phyloP scores from a whole-genome alignment of 2,888 invertebrate genomes.

The Lacanobia oleracea region DNA sequence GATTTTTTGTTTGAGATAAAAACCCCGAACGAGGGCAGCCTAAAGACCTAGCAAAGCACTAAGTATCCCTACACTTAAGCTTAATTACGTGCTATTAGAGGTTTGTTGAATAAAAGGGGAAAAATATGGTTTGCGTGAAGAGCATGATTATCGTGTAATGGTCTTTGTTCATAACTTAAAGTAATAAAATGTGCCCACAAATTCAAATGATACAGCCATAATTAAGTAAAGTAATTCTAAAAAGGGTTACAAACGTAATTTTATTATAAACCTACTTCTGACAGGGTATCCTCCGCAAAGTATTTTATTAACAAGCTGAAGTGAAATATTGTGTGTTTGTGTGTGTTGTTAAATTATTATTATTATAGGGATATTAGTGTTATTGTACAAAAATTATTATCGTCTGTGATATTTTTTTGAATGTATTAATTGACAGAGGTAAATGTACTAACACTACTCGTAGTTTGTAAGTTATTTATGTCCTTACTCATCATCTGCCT shows the following conservation, averaged over 20 bases:
- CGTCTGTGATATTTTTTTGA: no score
- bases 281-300: neutral
- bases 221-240: constrained; percentile 18
- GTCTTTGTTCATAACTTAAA: constrained; percentile 70
- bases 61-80: constrained; percentile 67
- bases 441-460: no score
- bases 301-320: no score
- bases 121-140: constrained; percentile 74
- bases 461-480: no score
- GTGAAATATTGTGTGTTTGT: no score
- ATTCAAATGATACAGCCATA: constrained; percentile 53
- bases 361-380: no score
- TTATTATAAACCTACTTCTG: neutral
- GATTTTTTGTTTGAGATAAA: neutral
- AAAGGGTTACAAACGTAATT: neutral
- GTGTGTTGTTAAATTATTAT: no score
- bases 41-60: constrained; percentile 50
- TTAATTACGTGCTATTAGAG: constrained; percentile 78
- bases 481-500: no score
- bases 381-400: no score
- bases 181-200: constrained; percentile 67
- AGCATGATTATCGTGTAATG: constrained; percentile 71
- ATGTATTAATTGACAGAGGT: no score
- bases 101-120: constrained; percentile 72
- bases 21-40: neutral